phyloP scores from a whole-genome alignment of 1,140 invertebrate genomes.

The Aleiodes sp. region DNA sequence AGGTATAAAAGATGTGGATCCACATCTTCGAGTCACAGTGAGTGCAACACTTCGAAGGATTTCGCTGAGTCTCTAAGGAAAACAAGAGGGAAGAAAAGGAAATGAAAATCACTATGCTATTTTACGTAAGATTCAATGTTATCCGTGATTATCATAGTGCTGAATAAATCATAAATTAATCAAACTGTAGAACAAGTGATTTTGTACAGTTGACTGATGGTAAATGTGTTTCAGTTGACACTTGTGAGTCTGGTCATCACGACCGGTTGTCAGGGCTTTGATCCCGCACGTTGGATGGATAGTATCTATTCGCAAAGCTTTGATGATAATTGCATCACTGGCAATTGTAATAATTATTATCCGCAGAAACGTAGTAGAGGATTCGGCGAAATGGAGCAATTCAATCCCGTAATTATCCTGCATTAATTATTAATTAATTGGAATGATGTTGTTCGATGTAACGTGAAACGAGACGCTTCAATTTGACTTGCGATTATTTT shows the following conservation, averaged over 20 bases:
- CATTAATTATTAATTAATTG: too few relatives aligned
- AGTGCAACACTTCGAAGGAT: neutral
- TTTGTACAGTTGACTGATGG: too few relatives aligned
- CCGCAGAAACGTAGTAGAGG: conserved; percentile 10
- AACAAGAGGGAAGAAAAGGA: neutral
- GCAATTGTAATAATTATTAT: neutral
- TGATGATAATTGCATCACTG: neutral
- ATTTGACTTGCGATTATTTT: too few relatives aligned
- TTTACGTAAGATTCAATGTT: conserved; percentile 25
- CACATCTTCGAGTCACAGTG: neutral
- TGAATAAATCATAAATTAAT: too few relatives aligned
- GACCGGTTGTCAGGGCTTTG: neutral
- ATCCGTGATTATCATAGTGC: too few relatives aligned
- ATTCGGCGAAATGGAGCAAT: neutral
- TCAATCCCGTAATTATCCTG: too few relatives aligned
- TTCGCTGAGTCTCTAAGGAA: neutral
- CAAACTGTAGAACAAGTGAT: too few relatives aligned
- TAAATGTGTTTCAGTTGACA: conserved; percentile 13
- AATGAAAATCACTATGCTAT: conserved; percentile 4
- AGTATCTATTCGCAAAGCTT: neutral
- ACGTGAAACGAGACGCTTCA: too few relatives aligned
- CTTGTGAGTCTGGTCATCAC: conserved; percentile 1
- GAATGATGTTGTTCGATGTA: too few relatives aligned
- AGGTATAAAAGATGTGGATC: conserved; percentile 28
- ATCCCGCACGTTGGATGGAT: conserved; percentile 1